Conservation (phyloP, 2,113 vertebrate genomes). For the Colistium nudipinnis region DNA sequence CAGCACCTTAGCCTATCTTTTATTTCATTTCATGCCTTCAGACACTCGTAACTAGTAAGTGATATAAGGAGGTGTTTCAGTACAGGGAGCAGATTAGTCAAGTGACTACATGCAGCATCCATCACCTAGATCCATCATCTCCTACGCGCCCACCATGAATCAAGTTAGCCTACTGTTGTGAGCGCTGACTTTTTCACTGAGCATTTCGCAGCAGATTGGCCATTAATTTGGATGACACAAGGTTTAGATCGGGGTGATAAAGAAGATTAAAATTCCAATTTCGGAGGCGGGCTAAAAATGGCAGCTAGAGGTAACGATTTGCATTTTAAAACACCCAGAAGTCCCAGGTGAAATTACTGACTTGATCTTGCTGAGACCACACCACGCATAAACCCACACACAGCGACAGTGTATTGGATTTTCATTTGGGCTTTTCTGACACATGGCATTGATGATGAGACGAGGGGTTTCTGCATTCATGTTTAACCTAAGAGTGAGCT, state of each 20-base stretch:
- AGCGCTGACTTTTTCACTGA: constrained; percentile 14
- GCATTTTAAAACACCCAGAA: constrained; percentile 19
- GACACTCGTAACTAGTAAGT: background rate
- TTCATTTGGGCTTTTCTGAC: background rate
- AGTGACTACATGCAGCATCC: constrained; percentile 13
- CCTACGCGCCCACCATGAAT: constrained; percentile 9
- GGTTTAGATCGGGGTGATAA: constrained; percentile 3
- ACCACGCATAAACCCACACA: background rate
- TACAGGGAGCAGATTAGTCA: background rate
- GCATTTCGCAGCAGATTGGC: background rate
- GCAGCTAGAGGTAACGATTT: constrained; percentile 9
- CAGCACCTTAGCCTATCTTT: too few species aligned
- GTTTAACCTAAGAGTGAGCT: too few species aligned
- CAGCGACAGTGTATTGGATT: background rate
- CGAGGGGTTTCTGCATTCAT: background rate
- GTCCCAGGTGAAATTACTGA: background rate
- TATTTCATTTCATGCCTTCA: too few species aligned
- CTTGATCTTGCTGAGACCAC: background rate
- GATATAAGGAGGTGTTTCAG: background rate
- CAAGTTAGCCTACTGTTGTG: constrained; percentile 12
- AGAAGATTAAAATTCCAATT: constrained; percentile 28
- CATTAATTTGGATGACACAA: background rate
- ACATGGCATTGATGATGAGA: background rate
- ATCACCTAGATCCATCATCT: constrained; percentile 9
- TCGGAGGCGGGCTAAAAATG: constrained; percentile 11